Evolutionary conservation across 1,140 invertebrate species (phyloP), one percentile per base, ranked within the genome.

Genomic region (Nebria ingens): DNA sequence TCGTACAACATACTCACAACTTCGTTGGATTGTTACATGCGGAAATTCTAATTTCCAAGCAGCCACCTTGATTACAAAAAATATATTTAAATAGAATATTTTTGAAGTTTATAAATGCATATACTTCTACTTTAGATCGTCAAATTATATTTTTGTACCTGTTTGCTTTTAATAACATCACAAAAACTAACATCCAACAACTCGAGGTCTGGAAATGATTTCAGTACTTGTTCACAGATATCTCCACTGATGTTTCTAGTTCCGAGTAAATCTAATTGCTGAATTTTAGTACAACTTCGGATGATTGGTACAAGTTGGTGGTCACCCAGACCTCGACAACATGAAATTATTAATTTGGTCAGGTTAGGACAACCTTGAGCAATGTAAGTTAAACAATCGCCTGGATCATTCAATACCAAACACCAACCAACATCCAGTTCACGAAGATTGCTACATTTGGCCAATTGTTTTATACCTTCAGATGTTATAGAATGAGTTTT

Each of bases 391-490:
- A 81, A 62, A 59, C 75, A 74, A 53, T 74, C 69, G 2, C 66
- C 72, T 2, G 69, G 71, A 25, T 71, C 67, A 21, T 60, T 65
- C 13, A 69, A 56, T 9, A 71, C 63, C 29, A 74, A 61, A 55
- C 89, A 91, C 91, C 91, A 93, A 53, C 91, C 89, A 55, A 95
- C 77, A 73, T 95, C 91, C 17, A 94, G 70, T 71, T 93, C 90
- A 64, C 86, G 81, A 15, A 95, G 69, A 42, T 81, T 73, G 55
- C 61, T 72, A 64, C 87, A 91, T n/a, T 77, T 72, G 0, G 80
- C 73, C 2, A 95, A 69, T 11, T 80, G 78, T 58, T 75, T 69
- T 1, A 93, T 76, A 3, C 89, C 89, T 4, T 74, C 68, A 1
- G 83, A 77, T 0, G 86, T 86, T 21, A 93, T 68, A 17, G 81